Evolutionary conservation across 2,888 invertebrate species (phyloP).

Genomic region (Leptinotarsa rubiginosa): DNA sequence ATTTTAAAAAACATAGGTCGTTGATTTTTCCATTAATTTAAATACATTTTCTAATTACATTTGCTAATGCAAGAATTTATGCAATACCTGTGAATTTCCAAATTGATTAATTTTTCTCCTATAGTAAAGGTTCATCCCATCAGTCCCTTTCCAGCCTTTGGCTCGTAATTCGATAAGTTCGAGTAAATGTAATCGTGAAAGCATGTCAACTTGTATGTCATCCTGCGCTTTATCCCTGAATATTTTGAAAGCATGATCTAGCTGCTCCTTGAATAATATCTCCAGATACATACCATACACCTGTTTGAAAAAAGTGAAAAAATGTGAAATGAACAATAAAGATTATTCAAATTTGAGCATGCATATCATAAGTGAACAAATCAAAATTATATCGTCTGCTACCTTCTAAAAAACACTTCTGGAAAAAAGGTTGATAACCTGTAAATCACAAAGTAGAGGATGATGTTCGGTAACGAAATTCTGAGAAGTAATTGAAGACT

Average conservation of each 20-base stretch:
- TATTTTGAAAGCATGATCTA: constrained; percentile 86
- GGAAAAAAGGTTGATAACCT: too few relatives aligned
- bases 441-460: too few relatives aligned
- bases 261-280: constrained; percentile 84
- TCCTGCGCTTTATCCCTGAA: constrained; percentile 92
- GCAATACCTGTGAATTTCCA: constrained; percentile 55
- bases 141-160: constrained; percentile 88
- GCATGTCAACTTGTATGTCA: constrained; percentile 86
- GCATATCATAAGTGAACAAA: too few relatives aligned
- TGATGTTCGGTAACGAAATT: too few relatives aligned
- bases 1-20: too few relatives aligned
- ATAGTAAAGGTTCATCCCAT: constrained; percentile 88
- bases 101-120: constrained; percentile 69
- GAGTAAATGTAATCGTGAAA: constrained; percentile 87
- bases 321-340: not conserved
- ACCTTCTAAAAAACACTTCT: too few relatives aligned
- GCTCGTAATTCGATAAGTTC: constrained; percentile 94
- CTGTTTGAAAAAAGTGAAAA: constrained; percentile 48
- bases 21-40: too few relatives aligned
- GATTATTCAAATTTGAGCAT: too few relatives aligned
- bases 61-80: not conserved
- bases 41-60: too few relatives aligned
- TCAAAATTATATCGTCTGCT: too few relatives aligned
- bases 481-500: too few relatives aligned
- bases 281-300: constrained; percentile 83